Base-by-base conservation (phyloP, 2,888 invertebrate species). In the Drosophila borealis region DNA sequence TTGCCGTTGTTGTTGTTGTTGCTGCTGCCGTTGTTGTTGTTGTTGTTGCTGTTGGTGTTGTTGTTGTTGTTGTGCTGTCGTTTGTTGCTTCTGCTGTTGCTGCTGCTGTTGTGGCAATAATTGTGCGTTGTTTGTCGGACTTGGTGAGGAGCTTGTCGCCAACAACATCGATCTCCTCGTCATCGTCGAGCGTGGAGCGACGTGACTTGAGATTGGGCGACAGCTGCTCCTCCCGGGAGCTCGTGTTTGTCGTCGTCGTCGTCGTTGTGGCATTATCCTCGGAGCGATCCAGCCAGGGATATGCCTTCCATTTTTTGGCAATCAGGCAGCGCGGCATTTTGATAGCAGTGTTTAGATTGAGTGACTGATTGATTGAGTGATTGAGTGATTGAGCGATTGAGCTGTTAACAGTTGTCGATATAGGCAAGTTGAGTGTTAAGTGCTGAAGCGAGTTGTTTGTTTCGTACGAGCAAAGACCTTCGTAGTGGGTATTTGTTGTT, bases 281-380 rank as follows among this genome's bases (percentile, higher is more conserved):
- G 78, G 93, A 93, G 82, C 95, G 94, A 90, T 95, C 95, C 85
- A 95, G 94, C 95, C 96, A 96, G 80, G 95, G 95, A 92, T 95
- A 95, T 93, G 95, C 96, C 95, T 97, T 97, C 97, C 97, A 97
- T 94, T 97, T 97, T 94, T 97, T 97, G 91, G 97, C 97, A 97
- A 97, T 97, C 93, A 97, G 95, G 94, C 97, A 97, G 93, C 97
- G 96, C 94, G 97, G 97, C 97, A 97, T 97, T 93, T 94, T 94
- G 63, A 17, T 17, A 17, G 17, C 17, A 17, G 17, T 64, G 74
- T 53, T 39, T 54, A 39, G 51, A 33, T 59, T 63, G 42, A 42
- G 39, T 17, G 17, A 17, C 17, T 17, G 29, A 25, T 6, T 25
- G 34, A 13, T 48, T 61, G 49, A 59, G 33, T 25, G 45, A 42